Conservation (phyloP, 2,888 invertebrate genomes). For the Cloeon dipterum region DNA sequence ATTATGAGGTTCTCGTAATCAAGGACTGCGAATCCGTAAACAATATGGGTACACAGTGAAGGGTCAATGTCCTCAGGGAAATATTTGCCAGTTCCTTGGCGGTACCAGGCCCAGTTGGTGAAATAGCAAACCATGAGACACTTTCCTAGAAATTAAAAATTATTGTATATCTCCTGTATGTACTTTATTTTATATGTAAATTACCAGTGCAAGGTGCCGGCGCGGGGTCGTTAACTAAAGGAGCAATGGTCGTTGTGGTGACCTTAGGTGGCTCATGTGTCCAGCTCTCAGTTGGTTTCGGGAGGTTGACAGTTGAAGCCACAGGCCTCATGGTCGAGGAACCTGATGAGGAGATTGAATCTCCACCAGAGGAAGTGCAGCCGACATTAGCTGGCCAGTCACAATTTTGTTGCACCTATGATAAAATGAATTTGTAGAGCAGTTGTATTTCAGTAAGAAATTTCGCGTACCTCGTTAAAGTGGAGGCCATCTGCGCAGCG, state of each 20-base stretch:
- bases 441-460: neutral
- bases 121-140: slow-evolving; percentile 53
- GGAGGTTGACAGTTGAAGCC: neutral
- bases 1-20: slow-evolving; percentile 49
- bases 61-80: slow-evolving; percentile 63
- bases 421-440: slow-evolving; percentile 5
- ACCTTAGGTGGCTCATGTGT: neutral
- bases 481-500: slow-evolving; percentile 47
- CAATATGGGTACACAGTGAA: slow-evolving; percentile 70
- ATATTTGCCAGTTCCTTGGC: slow-evolving; percentile 59
- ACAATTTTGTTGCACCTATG: slow-evolving; percentile 34
- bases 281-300: too few relatives aligned
- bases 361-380: slow-evolving; percentile 18
- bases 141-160: too few relatives aligned
- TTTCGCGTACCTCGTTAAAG: slow-evolving; percentile 37
- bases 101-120: slow-evolving; percentile 89
- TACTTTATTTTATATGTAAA: too few relatives aligned
- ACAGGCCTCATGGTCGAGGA: neutral
- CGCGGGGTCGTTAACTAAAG: neutral
- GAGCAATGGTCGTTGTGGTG: neutral
- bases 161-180: too few relatives aligned
- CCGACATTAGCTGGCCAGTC: slow-evolving; percentile 47
- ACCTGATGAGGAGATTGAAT: neutral
- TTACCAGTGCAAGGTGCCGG: slow-evolving; percentile 1
- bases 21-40: slow-evolving; percentile 79